Conservation (phyloP, 2,113 vertebrate species). For the Condylura cristata region DNA sequence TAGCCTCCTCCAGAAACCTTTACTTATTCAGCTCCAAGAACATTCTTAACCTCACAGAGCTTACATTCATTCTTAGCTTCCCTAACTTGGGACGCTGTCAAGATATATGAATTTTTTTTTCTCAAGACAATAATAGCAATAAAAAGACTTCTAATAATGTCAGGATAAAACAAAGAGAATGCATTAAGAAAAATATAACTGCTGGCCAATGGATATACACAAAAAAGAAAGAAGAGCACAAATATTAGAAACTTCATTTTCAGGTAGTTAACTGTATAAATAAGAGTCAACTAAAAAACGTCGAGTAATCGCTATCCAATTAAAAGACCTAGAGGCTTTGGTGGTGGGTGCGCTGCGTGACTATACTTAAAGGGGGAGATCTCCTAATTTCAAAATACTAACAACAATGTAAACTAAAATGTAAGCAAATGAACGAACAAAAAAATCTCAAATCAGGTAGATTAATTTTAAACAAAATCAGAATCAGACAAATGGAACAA, state of each 20-base stretch:
- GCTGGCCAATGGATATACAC: background rate
- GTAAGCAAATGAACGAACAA: background rate
- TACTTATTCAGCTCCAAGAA: background rate
- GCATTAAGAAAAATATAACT: background rate
- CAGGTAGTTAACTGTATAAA: background rate
- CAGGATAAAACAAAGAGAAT: background rate
- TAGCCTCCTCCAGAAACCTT: background rate
- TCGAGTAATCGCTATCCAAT: no score
- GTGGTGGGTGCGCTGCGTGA: no score
- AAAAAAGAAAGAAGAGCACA: background rate
- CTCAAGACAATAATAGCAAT: background rate
- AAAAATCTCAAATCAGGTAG: background rate
- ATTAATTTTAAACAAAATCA: background rate
- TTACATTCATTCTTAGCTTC: background rate
- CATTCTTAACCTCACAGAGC: background rate
- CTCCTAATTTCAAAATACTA: no score
- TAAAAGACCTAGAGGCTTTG: no score
- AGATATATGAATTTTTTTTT: background rate
- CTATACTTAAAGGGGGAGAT: no score
- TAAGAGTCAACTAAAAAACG: background rate
- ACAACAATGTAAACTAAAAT: no score
- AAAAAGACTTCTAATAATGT: background rate
- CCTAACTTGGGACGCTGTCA: background rate
- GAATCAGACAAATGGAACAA: background rate
- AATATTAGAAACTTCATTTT: background rate